Percentiles rank a stretch among this genome's conserved stretches.
Conservation (phyloP, 1,140 invertebrate genomes). For the Linepithema humile region DNA sequence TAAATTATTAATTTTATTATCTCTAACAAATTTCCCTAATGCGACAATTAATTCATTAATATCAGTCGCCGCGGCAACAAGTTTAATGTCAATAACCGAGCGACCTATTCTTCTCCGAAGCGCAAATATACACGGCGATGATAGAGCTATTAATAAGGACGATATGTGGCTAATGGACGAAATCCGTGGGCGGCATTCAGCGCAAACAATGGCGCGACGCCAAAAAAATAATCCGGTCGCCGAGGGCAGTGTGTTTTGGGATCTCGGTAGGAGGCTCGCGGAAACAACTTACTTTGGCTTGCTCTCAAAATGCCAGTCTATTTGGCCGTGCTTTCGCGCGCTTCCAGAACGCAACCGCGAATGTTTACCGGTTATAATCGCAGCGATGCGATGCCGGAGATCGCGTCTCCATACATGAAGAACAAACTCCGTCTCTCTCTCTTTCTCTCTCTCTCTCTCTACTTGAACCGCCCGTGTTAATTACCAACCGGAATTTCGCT, state of each 20-base stretch:
- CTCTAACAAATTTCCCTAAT: not conserved
- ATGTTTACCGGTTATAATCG: not conserved
- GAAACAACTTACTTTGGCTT: slow-evolving; percentile 25
- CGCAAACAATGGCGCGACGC: slow-evolving; percentile 27
- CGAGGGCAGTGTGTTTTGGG: not conserved
- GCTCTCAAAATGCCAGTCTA: not conserved
- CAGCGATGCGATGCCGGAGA: not conserved
- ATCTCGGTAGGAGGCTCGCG: not conserved
- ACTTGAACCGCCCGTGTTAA: not conserved
- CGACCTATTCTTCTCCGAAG: not conserved
- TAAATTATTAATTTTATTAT: not conserved
- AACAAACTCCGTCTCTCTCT: not conserved
- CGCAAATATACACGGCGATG: not conserved
- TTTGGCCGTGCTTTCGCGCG: not conserved
- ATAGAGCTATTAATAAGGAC: slow-evolving; percentile 29
- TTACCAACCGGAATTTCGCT: not conserved
- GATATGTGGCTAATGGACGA: slow-evolving; percentile 19
- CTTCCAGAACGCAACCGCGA: not conserved
- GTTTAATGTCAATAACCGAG: slow-evolving; percentile 10
- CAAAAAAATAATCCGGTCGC: slow-evolving; percentile 3
- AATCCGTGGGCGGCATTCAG: slow-evolving; percentile 8
- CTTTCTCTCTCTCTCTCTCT: not conserved
- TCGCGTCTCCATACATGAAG: not conserved
- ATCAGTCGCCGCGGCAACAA: not conserved
- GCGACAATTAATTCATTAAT: not conserved